A percentile compares a stretch with the other conserved stretches of the same genome.
Conservation (phyloP, 2,797 vertebrate genomes). For the Hafferia zeledoni region DNA sequence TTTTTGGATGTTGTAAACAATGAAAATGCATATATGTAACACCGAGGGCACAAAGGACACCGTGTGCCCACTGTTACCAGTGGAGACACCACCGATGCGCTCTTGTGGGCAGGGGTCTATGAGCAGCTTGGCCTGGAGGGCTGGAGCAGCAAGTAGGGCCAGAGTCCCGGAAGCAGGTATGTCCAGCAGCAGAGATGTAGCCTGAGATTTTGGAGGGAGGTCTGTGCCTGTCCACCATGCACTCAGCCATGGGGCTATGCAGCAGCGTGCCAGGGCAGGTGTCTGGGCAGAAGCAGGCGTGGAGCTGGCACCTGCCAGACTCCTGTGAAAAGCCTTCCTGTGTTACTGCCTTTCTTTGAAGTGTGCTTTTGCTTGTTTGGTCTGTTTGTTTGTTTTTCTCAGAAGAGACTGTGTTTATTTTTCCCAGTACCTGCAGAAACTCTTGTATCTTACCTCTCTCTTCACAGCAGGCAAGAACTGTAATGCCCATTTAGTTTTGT, state of each 20-base stretch:
- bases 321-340: not conserved
- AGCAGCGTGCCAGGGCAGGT: not conserved
- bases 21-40: not conserved
- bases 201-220: not conserved
- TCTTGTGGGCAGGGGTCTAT: not conserved
- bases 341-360: not conserved
- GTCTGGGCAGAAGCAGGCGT: not conserved
- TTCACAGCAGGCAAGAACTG: not conserved
- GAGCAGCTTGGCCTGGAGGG: not conserved
- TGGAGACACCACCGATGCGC: accelerated
- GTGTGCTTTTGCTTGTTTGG: not conserved
- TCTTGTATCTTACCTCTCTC: not conserved
- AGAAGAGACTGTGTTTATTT: not conserved
- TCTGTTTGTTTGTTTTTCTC: not conserved
- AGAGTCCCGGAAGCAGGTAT: not conserved
- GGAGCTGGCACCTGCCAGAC: not conserved
- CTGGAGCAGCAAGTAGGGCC: accelerated
- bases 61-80: accelerated
- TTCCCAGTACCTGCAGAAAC: not conserved
- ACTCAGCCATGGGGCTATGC: not conserved
- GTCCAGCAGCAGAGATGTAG: not conserved
- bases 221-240: accelerated
- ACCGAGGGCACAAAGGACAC: accelerated
- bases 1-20: not conserved
- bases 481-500: not conserved